Conservation (phyloP, 1,140 invertebrate species). For the Pseudomyrmex pallidus region DNA sequence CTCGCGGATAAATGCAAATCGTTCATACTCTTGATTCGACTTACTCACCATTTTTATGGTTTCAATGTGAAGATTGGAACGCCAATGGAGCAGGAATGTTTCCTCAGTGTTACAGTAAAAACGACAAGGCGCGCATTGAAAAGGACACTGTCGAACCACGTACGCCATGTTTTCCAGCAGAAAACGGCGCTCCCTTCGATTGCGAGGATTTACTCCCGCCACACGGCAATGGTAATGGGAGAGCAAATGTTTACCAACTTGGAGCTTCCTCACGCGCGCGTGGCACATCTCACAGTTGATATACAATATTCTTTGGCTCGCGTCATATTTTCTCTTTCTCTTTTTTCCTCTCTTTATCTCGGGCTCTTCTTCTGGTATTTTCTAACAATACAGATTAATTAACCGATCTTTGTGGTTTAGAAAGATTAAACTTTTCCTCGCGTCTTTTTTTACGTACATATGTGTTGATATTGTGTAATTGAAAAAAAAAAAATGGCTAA, state of each 20-base stretch:
- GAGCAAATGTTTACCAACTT: constrained; percentile 93
- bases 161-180: constrained; percentile 91
- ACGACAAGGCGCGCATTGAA: constrained; percentile 92
- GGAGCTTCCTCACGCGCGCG: constrained; percentile 87
- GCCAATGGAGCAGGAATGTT: constrained; percentile 91
- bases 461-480: neutral
- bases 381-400: constrained; percentile 39
- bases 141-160: constrained; percentile 92
- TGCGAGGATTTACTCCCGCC: constrained; percentile 84
- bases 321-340: constrained; percentile 86
- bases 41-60: constrained; percentile 77
- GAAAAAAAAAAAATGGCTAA: no score
- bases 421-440: neutral
- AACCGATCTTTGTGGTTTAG: neutral
- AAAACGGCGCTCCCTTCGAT: constrained; percentile 85
- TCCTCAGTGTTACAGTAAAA: constrained; percentile 93
- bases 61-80: constrained; percentile 87
- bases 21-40: neutral
- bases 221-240: constrained; percentile 93
- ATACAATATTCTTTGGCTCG: constrained; percentile 72
- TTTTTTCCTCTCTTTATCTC: constrained; percentile 75
- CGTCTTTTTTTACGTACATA: neutral
- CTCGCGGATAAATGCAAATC: neutral
- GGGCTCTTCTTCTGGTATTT: constrained; percentile 74
- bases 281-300: constrained; percentile 87